These are phyloP conservation scores for Malurus cyaneus DNA, from an alignment of 2,113 vertebrate genomes.

Conservation along the genomic window DNA sequence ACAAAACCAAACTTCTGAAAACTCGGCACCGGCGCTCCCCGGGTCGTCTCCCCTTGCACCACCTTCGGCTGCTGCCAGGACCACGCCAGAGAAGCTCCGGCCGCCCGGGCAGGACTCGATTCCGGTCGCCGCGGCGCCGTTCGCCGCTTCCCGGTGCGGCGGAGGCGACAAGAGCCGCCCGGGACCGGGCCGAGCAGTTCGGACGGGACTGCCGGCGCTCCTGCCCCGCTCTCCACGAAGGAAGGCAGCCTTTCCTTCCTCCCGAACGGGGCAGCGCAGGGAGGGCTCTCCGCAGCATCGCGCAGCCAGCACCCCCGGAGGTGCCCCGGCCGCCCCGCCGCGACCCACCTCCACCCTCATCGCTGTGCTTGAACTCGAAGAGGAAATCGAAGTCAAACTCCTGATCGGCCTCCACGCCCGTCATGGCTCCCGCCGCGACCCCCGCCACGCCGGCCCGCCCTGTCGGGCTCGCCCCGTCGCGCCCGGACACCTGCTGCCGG, in stretches of 20 bases:
- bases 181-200: background rate
- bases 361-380: slow-evolving; percentile 84
- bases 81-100: background rate
- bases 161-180: background rate
- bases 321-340: background rate
- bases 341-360: slow-evolving; percentile 79
- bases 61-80: background rate
- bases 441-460: background rate
- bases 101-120: too few relatives aligned
- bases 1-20: background rate
- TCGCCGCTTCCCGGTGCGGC: background rate
- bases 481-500: background rate
- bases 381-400: slow-evolving; percentile 89
- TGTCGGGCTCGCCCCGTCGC: background rate
- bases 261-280: background rate
- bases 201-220: background rate
- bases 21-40: background rate
- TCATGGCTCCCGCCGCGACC: slow-evolving; percentile 73
- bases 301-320: background rate
- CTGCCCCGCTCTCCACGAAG: background rate
- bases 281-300: background rate
- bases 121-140: background rate
- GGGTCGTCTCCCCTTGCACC: background rate
- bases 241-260: background rate
- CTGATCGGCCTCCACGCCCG: slow-evolving; percentile 77